Percentiles rank a stretch among this genome's conserved stretches.
Evolutionary conservation across 2,797 vertebrate species (phyloP).

Genomic region (Lindbergichthys nudifrons): DNA sequence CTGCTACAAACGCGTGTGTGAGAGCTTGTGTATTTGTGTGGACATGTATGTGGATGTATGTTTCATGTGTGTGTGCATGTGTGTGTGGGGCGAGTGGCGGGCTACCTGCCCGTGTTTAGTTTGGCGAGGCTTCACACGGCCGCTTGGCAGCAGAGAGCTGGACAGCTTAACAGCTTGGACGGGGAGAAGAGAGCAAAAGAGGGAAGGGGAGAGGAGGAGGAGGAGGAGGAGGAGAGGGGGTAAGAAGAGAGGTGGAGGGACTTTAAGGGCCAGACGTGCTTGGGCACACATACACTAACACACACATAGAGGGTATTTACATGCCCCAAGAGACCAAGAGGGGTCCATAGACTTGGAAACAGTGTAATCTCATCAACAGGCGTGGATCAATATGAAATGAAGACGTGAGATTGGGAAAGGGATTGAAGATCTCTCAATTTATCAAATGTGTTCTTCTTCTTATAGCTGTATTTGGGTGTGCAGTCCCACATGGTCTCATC

Average conservation of each 20-base stretch:
- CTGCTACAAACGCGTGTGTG: conserved; percentile 48
- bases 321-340: conserved; percentile 52
- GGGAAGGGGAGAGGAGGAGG: conserved; percentile 60
- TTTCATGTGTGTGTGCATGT: conserved; percentile 15
- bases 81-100: conserved; percentile 82
- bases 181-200: conserved; percentile 84
- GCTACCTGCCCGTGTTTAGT: conserved; percentile 94
- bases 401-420: conserved; percentile 49
- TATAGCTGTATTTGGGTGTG: conserved; percentile 28
- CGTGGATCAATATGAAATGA: conserved; percentile 69
- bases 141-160: conserved; percentile 91
- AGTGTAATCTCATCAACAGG: conserved; percentile 61
- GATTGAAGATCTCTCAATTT: conserved; percentile 36
- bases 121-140: conserved; percentile 94
- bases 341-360: conserved; percentile 50
- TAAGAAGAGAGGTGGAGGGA: conserved; percentile 72
- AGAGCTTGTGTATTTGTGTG: conserved; percentile 12
- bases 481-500: conserved; percentile 34
- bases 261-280: conserved; percentile 68
- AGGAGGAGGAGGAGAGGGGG: conserved; percentile 59
- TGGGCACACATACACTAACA: conserved; percentile 40
- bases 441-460: conserved; percentile 28
- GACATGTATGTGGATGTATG: conserved; percentile 46
- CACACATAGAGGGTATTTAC: conserved; percentile 60
- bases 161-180: conserved; percentile 90